These are phyloP conservation scores for Dipodomys stephensi DNA, from an alignment of 2,113 vertebrate genomes.

Conservation along the genomic window DNA sequence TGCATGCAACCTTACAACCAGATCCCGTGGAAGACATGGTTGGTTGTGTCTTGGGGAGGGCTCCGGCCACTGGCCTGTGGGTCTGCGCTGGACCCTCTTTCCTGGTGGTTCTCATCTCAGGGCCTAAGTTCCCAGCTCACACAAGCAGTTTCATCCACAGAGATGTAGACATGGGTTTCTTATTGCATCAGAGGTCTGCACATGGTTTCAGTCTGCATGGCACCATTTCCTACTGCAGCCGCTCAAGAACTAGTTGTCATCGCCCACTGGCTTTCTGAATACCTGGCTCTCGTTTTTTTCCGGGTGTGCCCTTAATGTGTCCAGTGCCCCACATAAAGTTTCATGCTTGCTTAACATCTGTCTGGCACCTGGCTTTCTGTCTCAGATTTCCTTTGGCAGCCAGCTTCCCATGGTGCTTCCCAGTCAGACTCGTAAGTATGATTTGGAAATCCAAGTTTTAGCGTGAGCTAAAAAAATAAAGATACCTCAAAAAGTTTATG, in stretches of 20 bases:
- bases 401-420: background rate
- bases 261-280: background rate
- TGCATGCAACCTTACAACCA: background rate
- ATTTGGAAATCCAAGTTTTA: background rate
- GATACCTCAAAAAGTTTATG: background rate
- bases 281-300: constrained; percentile 6
- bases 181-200: background rate
- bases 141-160: constrained; percentile 1
- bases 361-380: constrained; percentile 8
- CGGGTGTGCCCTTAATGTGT: background rate
- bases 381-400: background rate
- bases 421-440: background rate
- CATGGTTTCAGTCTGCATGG: background rate
- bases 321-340: background rate
- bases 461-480: background rate
- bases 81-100: background rate
- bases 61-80: background rate
- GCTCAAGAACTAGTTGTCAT: background rate
- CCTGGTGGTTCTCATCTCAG: background rate
- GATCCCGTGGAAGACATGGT: background rate
- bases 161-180: background rate
- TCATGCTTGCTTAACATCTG: constrained; percentile 9
- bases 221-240: background rate
- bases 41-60: background rate
- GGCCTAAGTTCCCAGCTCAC: background rate